Conservation (phyloP, 2,113 vertebrate genomes). For the Peromyscus californicus region DNA sequence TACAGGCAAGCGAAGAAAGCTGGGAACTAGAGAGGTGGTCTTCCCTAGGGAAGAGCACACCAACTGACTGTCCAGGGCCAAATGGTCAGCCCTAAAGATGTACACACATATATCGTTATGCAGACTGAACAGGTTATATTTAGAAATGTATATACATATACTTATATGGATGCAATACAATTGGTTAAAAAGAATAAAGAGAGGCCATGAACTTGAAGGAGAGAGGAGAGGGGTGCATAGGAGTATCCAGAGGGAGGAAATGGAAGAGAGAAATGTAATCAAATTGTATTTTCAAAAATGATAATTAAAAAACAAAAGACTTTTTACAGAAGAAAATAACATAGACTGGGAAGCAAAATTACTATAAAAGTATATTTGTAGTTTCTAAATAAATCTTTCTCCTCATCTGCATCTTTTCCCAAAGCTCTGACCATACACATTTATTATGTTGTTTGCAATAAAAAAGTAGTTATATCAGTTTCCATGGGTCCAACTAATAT, state of each 20-base stretch:
- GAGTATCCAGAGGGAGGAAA: neutral
- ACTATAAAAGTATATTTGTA: neutral
- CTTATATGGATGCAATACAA: neutral
- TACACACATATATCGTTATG: neutral
- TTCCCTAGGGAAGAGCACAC: neutral
- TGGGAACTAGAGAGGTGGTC: neutral
- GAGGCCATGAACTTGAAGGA: neutral
- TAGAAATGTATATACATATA: neutral
- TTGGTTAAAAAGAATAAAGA: neutral
- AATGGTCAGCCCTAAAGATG: neutral
- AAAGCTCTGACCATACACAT: neutral
- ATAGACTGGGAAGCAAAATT: neutral
- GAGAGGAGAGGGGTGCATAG: neutral
- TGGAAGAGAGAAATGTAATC: neutral
- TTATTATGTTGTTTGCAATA: neutral
- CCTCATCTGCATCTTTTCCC: neutral
- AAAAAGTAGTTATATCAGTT: neutral
- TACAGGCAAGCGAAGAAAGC: neutral
- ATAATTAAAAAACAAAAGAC: neutral
- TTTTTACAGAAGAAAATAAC: neutral
- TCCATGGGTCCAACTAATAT: neutral
- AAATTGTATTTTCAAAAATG: neutral
- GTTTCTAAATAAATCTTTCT: conserved; percentile 16
- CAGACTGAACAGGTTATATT: neutral
- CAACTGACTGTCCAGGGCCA: neutral